Conservation (phyloP, 2,113 vertebrate species). For the Dinomys branickii region DNA sequence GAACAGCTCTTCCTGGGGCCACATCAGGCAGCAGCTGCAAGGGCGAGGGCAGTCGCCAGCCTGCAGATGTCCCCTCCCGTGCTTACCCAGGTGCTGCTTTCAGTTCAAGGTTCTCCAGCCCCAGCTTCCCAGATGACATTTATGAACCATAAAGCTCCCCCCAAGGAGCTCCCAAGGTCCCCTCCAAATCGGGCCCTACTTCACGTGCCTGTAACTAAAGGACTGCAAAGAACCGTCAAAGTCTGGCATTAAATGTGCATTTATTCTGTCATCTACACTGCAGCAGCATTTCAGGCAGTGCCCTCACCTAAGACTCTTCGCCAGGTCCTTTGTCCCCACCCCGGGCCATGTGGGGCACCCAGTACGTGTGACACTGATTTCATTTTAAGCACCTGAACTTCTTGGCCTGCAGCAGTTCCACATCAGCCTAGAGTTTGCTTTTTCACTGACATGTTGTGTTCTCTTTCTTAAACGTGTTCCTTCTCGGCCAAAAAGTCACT, state of each 20-base stretch:
- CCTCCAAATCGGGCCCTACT: not conserved
- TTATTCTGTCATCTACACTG: not conserved
- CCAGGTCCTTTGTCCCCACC: not conserved
- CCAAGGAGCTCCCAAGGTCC: not conserved
- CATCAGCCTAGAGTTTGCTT: not conserved
- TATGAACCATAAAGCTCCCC: not conserved
- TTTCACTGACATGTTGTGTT: not conserved
- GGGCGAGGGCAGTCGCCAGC: not conserved
- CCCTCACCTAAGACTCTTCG: not conserved
- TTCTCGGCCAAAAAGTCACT: not conserved
- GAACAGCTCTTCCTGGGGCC: not conserved
- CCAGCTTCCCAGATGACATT: not conserved
- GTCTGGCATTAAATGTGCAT: not conserved
- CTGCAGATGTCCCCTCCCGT: accelerated
- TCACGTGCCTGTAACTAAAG: too few species aligned
- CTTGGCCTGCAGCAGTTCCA: not conserved
- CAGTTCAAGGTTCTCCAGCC: accelerated
- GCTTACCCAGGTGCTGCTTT: not conserved
- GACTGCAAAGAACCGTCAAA: not conserved
- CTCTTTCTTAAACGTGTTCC: not conserved
- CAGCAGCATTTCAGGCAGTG: not conserved
- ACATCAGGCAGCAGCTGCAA: not conserved
- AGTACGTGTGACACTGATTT: accelerated
- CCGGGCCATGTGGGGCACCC: not conserved
- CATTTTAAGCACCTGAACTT: not conserved